phyloP scores from a whole-genome alignment of 2,113 vertebrate species.

The Pholis gunnellus region DNA sequence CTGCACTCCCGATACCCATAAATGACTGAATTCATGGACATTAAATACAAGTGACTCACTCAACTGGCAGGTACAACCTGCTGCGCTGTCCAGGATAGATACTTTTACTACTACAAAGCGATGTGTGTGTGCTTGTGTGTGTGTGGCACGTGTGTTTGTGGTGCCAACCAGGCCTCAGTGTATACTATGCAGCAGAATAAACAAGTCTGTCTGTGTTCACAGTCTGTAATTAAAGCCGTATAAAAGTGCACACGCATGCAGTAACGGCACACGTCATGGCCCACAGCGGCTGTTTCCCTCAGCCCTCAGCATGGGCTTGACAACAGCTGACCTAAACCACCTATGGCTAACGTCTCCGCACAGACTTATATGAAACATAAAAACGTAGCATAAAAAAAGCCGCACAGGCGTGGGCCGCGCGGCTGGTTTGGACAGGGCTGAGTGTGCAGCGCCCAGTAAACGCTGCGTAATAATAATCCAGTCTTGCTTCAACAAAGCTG shows the following conservation, averaged over 20 bases:
- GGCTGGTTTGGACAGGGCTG: neutral
- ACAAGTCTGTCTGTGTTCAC: constrained; percentile 78
- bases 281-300: constrained; percentile 52
- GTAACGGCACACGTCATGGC: constrained; percentile 73
- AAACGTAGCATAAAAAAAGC: constrained; percentile 25
- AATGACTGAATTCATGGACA: constrained; percentile 61
- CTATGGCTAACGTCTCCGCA: constrained; percentile 44
- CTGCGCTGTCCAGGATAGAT: constrained; percentile 63
- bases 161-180: constrained; percentile 73
- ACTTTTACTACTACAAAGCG: constrained; percentile 68
- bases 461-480: constrained; percentile 40
- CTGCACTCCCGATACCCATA: constrained; percentile 49
- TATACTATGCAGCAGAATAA: constrained; percentile 77
- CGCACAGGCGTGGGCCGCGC: constrained; percentile 1
- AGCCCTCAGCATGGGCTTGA: constrained; percentile 61
- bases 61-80: constrained; percentile 66
- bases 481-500: constrained; percentile 31
- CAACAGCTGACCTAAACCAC: constrained; percentile 68
- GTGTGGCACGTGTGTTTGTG: constrained; percentile 64
- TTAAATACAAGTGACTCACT: constrained; percentile 66
- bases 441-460: constrained; percentile 25
- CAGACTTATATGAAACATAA: constrained; percentile 53
- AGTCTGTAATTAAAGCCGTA: constrained; percentile 80
- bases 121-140: constrained; percentile 50
- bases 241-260: constrained; percentile 80